phyloP scores from a whole-genome alignment of 2,888 invertebrate genomes.

The Eupelmus urozonus region DNA sequence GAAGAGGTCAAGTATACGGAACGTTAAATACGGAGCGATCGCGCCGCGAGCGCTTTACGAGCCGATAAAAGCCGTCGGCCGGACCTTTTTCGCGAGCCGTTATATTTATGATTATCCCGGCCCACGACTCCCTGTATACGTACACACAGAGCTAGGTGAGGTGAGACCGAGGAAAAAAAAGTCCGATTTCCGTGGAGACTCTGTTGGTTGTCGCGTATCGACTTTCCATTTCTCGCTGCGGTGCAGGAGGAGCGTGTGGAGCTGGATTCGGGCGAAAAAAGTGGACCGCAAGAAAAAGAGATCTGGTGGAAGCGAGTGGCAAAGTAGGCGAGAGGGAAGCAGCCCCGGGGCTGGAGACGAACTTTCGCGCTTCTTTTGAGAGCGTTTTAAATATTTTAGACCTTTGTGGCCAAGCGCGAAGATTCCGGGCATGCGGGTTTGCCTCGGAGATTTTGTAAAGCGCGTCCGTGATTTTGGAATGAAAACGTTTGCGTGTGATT shows the following conservation, averaged over 20 bases:
- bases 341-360: background rate
- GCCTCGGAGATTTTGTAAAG: no score
- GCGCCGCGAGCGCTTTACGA: slow-evolving; percentile 65
- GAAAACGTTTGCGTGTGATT: no score
- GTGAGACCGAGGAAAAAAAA: slow-evolving; percentile 32
- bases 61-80: slow-evolving; percentile 66
- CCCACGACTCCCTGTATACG: slow-evolving; percentile 1
- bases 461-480: no score
- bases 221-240: slow-evolving; percentile 45
- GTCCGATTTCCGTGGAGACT: slow-evolving; percentile 39
- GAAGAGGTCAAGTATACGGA: slow-evolving; percentile 62
- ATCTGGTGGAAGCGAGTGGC: background rate
- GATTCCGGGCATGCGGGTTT: background rate
- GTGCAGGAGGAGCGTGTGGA: background rate
- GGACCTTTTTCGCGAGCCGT: slow-evolving; percentile 32
- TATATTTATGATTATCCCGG: slow-evolving; percentile 67
- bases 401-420: background rate
- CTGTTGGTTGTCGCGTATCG: slow-evolving; percentile 24
- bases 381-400: background rate
- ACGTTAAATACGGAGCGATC: slow-evolving; percentile 70
- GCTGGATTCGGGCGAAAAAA: slow-evolving; percentile 30
- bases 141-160: background rate
- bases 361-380: slow-evolving; percentile 2
- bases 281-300: slow-evolving; percentile 11
- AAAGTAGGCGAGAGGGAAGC: background rate